Evolutionary conservation across 2,888 invertebrate species (phyloP), one percentile per base, ranked within the genome.

Genomic region (Myopa testacea): DNA sequence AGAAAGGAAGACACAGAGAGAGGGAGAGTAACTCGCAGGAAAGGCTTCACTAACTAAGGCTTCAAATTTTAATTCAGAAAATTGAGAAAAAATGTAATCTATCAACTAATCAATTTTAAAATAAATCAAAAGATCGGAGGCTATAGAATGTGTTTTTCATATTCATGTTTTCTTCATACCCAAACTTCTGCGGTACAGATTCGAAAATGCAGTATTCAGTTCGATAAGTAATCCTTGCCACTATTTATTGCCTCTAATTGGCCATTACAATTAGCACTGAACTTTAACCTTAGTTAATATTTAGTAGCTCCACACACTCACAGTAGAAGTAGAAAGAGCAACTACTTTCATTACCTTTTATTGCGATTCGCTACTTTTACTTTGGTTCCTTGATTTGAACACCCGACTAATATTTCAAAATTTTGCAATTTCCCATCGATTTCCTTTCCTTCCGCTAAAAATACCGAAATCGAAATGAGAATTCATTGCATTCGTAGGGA

Each of bases 401-500:
- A 34, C 16, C 37, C 58, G 55, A 52, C 65, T 55, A 74, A 58
- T 75, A 75, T 26, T 75, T 75, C 75, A 75, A 38, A 34, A 75
- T 75, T 75, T 68, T 34, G 67, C 67, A 68, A 75, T 75, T 67
- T 75, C 75, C 75, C 34, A 55, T 75, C 75, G 75, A 75, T 75
- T 65, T 74, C 74, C 74, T 74, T 16, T 19, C 10, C 52, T 74
- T 65, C 74, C 50, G 50, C n/a, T 50, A 34, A 52, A 65, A 19
- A 40, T 6, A 16, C 52, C 38, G 52, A 50, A 69, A 26, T 58
- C 55, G 16, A 65, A 75, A 65, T 75, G 75, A 68, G 55, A 75
- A 75, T 67, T 68, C 75, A 75, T 75, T 55, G 40, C 58, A 55
- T 65, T 65, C 65, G 55, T 37, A 14, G 34, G 50, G 63, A 40